These are phyloP conservation scores for Leucoraja erinaceus DNA, from an alignment of 2,113 vertebrate genomes.

Conservation along the genomic window DNA sequence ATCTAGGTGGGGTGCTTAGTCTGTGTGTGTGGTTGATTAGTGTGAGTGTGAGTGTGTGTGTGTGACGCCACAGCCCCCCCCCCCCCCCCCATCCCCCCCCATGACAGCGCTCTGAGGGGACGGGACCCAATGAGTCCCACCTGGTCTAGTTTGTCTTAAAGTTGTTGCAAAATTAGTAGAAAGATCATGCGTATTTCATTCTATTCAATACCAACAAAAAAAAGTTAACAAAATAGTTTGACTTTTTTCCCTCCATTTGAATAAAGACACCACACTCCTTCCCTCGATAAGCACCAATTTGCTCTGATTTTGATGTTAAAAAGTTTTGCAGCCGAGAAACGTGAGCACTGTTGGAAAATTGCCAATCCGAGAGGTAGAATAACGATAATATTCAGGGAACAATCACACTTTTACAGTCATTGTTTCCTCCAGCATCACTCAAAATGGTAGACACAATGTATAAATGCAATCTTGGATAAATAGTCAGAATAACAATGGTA, in stretches of 20 bases:
- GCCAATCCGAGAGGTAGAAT: background rate
- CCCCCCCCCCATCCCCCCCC: too few relatives aligned
- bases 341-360: background rate
- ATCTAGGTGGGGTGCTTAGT: too few relatives aligned
- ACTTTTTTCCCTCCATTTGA: background rate
- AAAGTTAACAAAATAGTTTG: background rate
- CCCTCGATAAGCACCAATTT: background rate
- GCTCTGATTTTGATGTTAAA: background rate
- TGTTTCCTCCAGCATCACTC: background rate
- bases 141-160: background rate
- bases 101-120: too few relatives aligned
- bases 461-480: background rate
- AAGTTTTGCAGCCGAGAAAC: background rate
- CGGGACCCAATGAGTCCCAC: too few relatives aligned
- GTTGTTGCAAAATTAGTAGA: background rate
- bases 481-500: background rate
- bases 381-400: background rate
- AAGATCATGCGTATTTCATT: background rate
- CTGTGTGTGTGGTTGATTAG: too few relatives aligned
- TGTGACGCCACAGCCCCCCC: too few relatives aligned
- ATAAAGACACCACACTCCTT: background rate
- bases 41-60: too few relatives aligned
- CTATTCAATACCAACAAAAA: background rate
- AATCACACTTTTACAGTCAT: background rate
- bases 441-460: background rate